A percentile compares a stretch with the other conserved stretches of the same genome.
Conservation (phyloP, 2,888 invertebrate species). For the Holacanthella duospinosa region DNA sequence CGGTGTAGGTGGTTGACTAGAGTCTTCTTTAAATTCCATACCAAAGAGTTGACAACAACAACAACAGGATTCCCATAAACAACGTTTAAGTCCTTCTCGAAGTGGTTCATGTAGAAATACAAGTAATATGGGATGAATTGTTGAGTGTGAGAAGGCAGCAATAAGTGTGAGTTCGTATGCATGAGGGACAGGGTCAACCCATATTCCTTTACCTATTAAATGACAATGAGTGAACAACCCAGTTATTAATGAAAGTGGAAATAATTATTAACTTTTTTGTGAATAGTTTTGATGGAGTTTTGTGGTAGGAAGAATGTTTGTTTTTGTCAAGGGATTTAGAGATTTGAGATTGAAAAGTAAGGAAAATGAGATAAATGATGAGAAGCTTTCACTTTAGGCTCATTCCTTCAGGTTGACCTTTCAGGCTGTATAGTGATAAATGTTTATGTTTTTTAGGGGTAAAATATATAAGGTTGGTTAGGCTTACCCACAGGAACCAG, state of each 20-base stretch:
- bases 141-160: slow-evolving; percentile 77
- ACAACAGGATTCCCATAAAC: slow-evolving; percentile 48
- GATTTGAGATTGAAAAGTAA: no score
- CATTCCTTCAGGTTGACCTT: no score
- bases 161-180: slow-evolving; percentile 61
- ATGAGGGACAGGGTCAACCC: slow-evolving; percentile 36
- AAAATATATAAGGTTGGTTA: no score
- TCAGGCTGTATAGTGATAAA: not conserved
- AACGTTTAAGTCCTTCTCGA: slow-evolving; percentile 31
- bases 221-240: no score
- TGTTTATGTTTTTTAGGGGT: no score
- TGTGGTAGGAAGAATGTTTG: no score
- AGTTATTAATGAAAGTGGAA: no score
- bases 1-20: not conserved
- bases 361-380: slow-evolving; percentile 1
- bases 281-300: no score
- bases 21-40: slow-evolving; percentile 26
- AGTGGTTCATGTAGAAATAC: slow-evolving; percentile 54
- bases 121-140: slow-evolving; percentile 70
- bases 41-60: slow-evolving; percentile 49
- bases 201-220: slow-evolving; percentile 33
- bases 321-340: no score
- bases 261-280: no score
- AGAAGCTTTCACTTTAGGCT: not conserved
- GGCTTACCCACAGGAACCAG: slow-evolving; percentile 52